These are phyloP conservation scores for Alcedo quadribrachys DNA, from an alignment of 2,797 vertebrate species.

Conservation along the genomic window DNA sequence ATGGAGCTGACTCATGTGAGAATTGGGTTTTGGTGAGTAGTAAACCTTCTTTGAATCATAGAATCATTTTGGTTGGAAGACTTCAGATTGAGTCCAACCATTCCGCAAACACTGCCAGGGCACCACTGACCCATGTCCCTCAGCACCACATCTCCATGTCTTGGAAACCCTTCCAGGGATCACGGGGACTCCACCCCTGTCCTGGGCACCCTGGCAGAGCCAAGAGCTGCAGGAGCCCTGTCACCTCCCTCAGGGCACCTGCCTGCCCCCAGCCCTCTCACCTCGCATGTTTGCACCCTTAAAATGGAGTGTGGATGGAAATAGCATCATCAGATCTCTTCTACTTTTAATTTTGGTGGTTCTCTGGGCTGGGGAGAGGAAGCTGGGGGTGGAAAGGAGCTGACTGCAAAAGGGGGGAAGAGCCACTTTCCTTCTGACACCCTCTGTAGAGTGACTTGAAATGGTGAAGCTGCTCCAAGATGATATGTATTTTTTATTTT, in stretches of 20 bases:
- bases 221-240: background rate
- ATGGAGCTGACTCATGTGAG: fast-evolving
- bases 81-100: background rate
- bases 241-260: background rate
- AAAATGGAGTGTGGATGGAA: background rate
- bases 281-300: background rate
- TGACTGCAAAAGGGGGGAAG: background rate
- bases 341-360: conserved; percentile 6
- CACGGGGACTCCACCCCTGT: background rate
- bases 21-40: background rate
- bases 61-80: background rate
- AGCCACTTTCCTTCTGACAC: background rate
- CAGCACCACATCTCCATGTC: too few species aligned
- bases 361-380: conserved; percentile 38
- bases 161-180: background rate
- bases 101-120: too few species aligned
- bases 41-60: background rate
- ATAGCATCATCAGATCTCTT: background rate
- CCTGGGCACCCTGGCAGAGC: background rate
- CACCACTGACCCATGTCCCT: too few species aligned
- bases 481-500: background rate
- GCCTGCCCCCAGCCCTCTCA: background rate
- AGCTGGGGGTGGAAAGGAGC: conserved; percentile 38
- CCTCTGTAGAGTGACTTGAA: background rate
- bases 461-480: background rate